Evolutionary conservation across 2,888 invertebrate species (phyloP), one percentile per base, ranked within the genome.

Genomic region (Piscicola geometra): DNA sequence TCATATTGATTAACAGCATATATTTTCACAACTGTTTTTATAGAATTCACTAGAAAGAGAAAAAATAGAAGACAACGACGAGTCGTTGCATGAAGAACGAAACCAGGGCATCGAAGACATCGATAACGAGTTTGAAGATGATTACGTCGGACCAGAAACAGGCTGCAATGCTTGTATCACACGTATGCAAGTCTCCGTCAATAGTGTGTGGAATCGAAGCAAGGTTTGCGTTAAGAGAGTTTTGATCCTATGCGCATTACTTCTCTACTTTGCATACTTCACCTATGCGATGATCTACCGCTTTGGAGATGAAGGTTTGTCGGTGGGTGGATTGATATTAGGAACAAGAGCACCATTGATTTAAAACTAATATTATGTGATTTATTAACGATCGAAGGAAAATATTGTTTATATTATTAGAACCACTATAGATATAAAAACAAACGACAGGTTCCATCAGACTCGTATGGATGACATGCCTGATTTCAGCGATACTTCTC

Each of bases 231-330:
- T 32, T 12, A 50, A 56, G 52, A 35, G 68, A 1, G 18, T 75
- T n/a, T 25, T 67, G 0, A 18, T 64, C 12, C n/a, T 71, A 5
- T 1, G 60, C 12, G 35, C 64, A 18, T n/a, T 76, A 1, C 21
- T 71, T 3, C 68, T 74, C 75, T 83, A 81, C 72, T 75, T 80
- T 5, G 80, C 79, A 0, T 83, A 83, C 76, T 82, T 83, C 66
- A 76, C 71, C n/a, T 82, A 80, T 75, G 80, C 81, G 3, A 81
- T 83, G 82, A 77, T 41, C 36, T 76, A 66, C 52, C 50, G 66
- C 32, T 73, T 76, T 36, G 72, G 72, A 30, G 72, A 76, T 67
- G 83, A 83, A 73, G 81, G 81, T 1, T 79, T 41, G 41, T n/a
- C n/a, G n/a, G n/a, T n/a, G n/a, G n/a, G n/a, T n/a, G n/a, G n/a